Conservation (phyloP, 2,113 vertebrate species). For the Vulpes ferrilata region DNA sequence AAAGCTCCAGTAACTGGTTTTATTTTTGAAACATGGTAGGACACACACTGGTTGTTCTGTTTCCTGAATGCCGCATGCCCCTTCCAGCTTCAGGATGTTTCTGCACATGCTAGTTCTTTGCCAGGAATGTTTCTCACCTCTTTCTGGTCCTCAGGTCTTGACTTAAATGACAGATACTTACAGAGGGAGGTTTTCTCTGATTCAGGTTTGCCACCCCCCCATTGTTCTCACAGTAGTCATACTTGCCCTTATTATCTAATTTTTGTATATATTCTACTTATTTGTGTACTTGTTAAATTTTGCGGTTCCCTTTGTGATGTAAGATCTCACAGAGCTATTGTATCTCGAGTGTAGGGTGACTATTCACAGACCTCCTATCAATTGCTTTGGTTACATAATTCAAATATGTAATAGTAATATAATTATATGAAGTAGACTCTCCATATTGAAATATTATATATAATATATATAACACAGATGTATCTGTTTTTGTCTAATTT, state of each 20-base stretch:
- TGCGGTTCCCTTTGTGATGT: background rate
- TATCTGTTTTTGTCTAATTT: background rate
- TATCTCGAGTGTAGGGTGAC: background rate
- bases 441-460: background rate
- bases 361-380: background rate
- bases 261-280: background rate
- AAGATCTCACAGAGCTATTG: background rate
- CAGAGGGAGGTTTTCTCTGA: background rate
- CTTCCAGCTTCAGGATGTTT: background rate
- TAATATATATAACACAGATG: background rate
- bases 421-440: constrained; percentile 2
- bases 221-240: background rate
- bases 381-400: background rate
- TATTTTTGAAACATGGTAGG: constrained; percentile 28
- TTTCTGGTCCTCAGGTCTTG: background rate
- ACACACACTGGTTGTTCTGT: background rate
- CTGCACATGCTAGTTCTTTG: background rate
- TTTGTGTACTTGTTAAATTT: background rate
- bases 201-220: background rate
- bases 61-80: background rate
- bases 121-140: background rate
- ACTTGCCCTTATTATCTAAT: background rate
- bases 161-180: constrained; percentile 4
- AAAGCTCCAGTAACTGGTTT: background rate
- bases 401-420: background rate